Base-by-base conservation (phyloP, 1,140 invertebrate species). In the Brachionus koreanus region DNA sequence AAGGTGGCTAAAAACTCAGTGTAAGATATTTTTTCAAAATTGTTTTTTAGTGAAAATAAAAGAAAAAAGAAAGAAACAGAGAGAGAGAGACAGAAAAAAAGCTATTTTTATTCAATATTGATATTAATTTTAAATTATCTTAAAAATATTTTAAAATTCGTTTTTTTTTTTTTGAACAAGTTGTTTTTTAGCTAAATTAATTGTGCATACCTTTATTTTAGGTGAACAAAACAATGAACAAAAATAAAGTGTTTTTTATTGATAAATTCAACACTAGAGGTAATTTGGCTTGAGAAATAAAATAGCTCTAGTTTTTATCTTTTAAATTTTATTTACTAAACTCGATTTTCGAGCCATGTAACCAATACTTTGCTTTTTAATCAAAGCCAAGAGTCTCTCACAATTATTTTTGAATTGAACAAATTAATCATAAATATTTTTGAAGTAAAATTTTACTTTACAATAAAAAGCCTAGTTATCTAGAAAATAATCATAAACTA, bases 341-440 rank as follows among this genome's bases (percentile, higher is more conserved):
- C 63, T 65, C 63, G 63, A 65, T 37, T 39, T 39, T 69, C 7
- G 35, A 69, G 29, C 33, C 9, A 69, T 69, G 37, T 69, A 39
- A 69, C 65, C 65, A 39, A 69, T 69, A 69, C 65, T 39, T 69
- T 69, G 25, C 25, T 65, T 65, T 43, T n/a, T 39, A 69, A 37
- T 69, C 29, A 37, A 69, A 39, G 33, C 35, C 33, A 39, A 69
- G 35, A 37, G 33, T 69, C 37, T 69, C 16, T 39, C 65, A 39
- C 35, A 19, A 69, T 19, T 69, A 19, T n/a, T 69, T 69, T 69
- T 37, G 33, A 69, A 69, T 69, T 69, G 65, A 69, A 69, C 65
- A 33, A 69, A 69, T 69, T 69, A 69, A 69, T 69, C 65, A 69
- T 69, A 69, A 69, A 69, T 39, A 37, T 69, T 69, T 69, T 63